Percentiles rank a stretch among this genome's conserved stretches.
Conservation (phyloP, 1,140 invertebrate species). For the Gerris buenoi region DNA sequence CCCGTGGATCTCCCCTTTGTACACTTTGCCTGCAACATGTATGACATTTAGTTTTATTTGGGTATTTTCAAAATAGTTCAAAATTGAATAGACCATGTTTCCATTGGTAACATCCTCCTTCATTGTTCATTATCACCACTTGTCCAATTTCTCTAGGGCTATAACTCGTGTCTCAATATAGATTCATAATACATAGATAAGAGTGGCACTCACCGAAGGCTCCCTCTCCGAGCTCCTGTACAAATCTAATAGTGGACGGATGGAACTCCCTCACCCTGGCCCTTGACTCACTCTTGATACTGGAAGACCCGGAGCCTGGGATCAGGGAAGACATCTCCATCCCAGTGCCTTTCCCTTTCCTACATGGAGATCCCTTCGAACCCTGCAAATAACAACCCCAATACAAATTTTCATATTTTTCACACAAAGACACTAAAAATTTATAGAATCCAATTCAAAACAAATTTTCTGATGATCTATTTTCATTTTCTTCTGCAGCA, state of each 20-base stretch:
- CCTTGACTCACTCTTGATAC: constrained; percentile 24
- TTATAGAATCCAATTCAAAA: too few relatives aligned
- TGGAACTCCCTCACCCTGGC: constrained; percentile 40
- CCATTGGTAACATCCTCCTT: too few relatives aligned
- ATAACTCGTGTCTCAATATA: too few relatives aligned
- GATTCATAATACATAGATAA: background rate
- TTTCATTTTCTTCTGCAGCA: too few relatives aligned
- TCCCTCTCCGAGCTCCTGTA: constrained; percentile 90
- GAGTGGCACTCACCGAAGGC: constrained; percentile 60
- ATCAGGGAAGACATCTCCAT: constrained; percentile 32
- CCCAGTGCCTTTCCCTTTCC: constrained; percentile 34
- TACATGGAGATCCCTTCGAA: constrained; percentile 19
- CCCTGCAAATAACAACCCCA: constrained; percentile 12
- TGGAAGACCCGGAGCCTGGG: constrained; percentile 22
- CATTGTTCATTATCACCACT: too few relatives aligned
- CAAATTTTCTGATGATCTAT: too few relatives aligned
- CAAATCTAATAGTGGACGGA: constrained; percentile 59
- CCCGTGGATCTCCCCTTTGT: constrained; percentile 75
- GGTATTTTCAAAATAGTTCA: too few relatives aligned
- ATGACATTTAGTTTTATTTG: background rate
- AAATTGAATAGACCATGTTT: too few relatives aligned
- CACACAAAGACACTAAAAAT: too few relatives aligned
- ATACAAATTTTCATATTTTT: background rate
- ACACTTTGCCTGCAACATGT: constrained; percentile 66
- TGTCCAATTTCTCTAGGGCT: too few relatives aligned